Evolutionary conservation across 2,797 vertebrate species (phyloP).

Genomic region (Eremophila alpestris): DNA sequence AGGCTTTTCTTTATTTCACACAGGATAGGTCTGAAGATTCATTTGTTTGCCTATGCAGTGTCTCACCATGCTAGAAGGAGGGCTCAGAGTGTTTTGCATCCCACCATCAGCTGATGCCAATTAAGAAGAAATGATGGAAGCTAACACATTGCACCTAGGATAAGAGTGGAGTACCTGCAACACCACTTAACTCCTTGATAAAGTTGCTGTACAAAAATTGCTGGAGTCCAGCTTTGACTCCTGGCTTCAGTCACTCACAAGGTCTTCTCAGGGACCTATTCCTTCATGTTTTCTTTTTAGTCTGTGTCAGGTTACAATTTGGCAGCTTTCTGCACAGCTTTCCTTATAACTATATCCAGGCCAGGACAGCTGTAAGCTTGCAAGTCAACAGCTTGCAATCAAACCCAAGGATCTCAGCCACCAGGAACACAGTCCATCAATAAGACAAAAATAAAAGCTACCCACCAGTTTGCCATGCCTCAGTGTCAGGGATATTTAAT

Average conservation of each 20-base stretch:
- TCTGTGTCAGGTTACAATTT: not conserved
- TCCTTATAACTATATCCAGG: not conserved
- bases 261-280: not conserved
- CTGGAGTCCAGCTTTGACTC: not conserved
- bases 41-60: not conserved
- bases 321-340: not conserved
- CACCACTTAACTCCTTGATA: not conserved
- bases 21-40: not conserved
- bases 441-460: not conserved
- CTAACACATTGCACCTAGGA: not conserved
- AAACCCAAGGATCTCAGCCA: not conserved
- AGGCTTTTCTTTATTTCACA: not conserved
- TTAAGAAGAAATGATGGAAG: not conserved
- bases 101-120: not conserved
- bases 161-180: not conserved
- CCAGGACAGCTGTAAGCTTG: not conserved
- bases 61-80: not conserved
- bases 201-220: not conserved
- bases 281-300: not conserved
- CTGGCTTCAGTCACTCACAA: not conserved
- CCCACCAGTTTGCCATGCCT: not conserved
- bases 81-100: not conserved
- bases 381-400: constrained; percentile 37
- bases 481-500: not conserved
- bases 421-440: not conserved